Base-by-base conservation (phyloP, 2,113 vertebrate species). In the Tetrax tetrax region DNA sequence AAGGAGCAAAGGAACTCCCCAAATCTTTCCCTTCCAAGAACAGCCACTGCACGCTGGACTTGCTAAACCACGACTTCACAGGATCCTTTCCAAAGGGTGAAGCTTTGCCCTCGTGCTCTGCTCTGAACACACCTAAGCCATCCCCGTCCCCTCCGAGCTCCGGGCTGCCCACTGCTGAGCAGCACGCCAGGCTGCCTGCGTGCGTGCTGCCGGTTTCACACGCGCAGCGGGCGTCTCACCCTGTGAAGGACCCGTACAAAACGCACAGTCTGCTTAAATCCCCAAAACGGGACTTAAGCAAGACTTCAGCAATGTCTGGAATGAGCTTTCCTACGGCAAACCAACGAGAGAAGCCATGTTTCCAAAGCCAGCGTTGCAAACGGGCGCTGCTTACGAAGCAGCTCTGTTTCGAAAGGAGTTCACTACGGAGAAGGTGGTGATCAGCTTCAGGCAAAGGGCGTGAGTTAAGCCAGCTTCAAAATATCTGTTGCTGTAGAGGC, bases 171-270 rank as follows among this genome's bases (percentile, higher is more conserved):
- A 3, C 48, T 3, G 4, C 72, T 77, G n/a, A 27, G 60, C 48
- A 41, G 27, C 78, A 29, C 0, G 3, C 1, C 14, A 43, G 22
- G 6, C 57, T 76, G 43, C 43, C 4, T 0, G 15, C 11, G 2
- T 20, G 7, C 6, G 0, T 22, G 8, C 57, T 74, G 65, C 56
- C n/a, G 47, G 35, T 28, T 54, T 23, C 83, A 59, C 21, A 22
- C 3, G 3, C 2, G 25, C 48, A 48, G 43, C 23, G 17, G 47
- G 37, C 65, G 19, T 47, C 54, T 43, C 50, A 66, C n/a, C 33
- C 74, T 51, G 64, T 64, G 47, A 86, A 93, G 25, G 47, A 83
- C 50, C 47, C 18, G 10, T 53, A 51, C 31, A 50, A 83, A 76
- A n/a, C 5, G 16, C 43, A 23, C 56, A 77, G 61, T n/a, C 51